phyloP scores from a whole-genome alignment of 2,888 invertebrate species.

The Sisyra nigra region DNA sequence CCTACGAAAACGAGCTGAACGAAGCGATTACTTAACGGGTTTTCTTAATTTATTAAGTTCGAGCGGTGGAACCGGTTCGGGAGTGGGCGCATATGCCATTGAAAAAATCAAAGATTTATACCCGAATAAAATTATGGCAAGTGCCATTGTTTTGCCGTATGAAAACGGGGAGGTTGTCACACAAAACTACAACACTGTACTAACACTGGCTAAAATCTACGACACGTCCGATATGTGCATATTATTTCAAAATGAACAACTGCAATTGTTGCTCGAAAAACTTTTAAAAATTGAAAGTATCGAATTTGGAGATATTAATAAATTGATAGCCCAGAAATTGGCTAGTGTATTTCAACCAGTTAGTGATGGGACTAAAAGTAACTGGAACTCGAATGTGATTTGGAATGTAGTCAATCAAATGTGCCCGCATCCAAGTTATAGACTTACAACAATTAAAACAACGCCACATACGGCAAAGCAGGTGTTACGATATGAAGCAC shows the following conservation, averaged over 20 bases:
- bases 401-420: constrained; percentile 23
- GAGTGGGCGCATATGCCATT: constrained; percentile 29
- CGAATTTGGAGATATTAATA: constrained; percentile 28
- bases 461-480: constrained; percentile 23
- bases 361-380: constrained; percentile 11
- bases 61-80: constrained; percentile 37
- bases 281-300: constrained; percentile 20
- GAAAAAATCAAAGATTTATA: constrained; percentile 28
- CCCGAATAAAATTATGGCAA: constrained; percentile 27
- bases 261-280: constrained; percentile 25
- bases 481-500: constrained; percentile 21
- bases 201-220: constrained; percentile 29
- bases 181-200: constrained; percentile 33
- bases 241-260: constrained; percentile 31
- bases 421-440: constrained; percentile 30
- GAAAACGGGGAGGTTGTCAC: constrained; percentile 31
- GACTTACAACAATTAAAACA: constrained; percentile 27
- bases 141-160: constrained; percentile 29
- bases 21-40: constrained; percentile 25
- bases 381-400: constrained; percentile 11
- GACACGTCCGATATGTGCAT: constrained; percentile 26
- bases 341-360: constrained; percentile 29
- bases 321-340: constrained; percentile 29
- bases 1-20: constrained; percentile 27
- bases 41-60: constrained; percentile 30